phyloP scores from a whole-genome alignment of 1,140 invertebrate genomes.

The Camponotus pennsylvanicus region DNA sequence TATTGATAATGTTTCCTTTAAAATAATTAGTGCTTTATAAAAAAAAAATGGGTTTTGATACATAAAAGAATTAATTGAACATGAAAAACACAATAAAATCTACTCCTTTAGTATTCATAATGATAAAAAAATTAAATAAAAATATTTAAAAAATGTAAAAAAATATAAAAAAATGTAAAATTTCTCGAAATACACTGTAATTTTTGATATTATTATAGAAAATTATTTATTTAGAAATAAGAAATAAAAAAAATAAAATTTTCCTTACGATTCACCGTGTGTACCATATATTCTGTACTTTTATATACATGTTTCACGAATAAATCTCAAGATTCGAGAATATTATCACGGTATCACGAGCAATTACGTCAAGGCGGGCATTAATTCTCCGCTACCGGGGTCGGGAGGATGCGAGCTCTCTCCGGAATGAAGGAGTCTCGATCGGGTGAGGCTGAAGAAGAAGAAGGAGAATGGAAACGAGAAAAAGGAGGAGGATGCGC shows the following conservation, averaged over 20 bases:
- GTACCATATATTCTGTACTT: background rate
- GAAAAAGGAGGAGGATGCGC: slow-evolving; percentile 44
- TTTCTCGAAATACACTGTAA: background rate
- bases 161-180: background rate
- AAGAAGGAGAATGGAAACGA: background rate
- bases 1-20: background rate
- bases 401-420: slow-evolving; percentile 36
- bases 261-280: background rate
- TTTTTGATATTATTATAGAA: background rate
- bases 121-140: background rate
- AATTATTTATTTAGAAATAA: background rate
- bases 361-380: slow-evolving; percentile 15
- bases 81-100: background rate
- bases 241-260: background rate
- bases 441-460: slow-evolving; percentile 14
- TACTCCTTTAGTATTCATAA: background rate
- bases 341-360: slow-evolving; percentile 24
- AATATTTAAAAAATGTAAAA: background rate
- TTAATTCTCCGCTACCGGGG: slow-evolving; percentile 37
- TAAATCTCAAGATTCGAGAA: slow-evolving; percentile 19
- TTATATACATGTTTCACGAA: background rate
- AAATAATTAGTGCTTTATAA: background rate
- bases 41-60: background rate
- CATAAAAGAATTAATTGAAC: background rate
- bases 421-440: slow-evolving; percentile 44